Evolutionary conservation across 1,140 invertebrate species (phyloP), one percentile per base, ranked within the genome.

Genomic region (Ceratosolen solmsi): DNA sequence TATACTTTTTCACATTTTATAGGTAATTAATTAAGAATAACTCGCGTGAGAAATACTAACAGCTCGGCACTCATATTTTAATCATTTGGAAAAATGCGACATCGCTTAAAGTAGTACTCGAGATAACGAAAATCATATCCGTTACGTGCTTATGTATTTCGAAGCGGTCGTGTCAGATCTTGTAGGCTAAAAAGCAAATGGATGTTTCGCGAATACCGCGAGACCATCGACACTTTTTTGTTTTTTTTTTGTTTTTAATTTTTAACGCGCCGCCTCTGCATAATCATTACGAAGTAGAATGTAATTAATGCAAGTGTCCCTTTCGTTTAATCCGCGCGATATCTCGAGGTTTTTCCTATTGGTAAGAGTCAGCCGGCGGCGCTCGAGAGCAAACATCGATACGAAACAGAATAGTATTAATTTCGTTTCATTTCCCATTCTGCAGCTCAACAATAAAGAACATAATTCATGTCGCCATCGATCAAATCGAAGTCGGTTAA

Each of bases 391-490:
- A 77, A 77, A 77, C 74, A 65, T 70, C 36, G 2, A 38, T 41
- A 22, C 9, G 20, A 65, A 74, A 56, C n/a, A 25, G 73, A 75
- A 38, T 36, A n/a, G 54, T 58, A 75, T 75, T 75, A 60, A 60
- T 58, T 17, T 17, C 51, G 20, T 11, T 54, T 60, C 27, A 33
- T 27, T 63, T 60, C 15, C 27, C 33, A 73, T 54, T 36, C 27
- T 38, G 8, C 1, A n/a, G 46, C n/a, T 30, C 22, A 4, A 38
- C 27, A 22, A 73, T 73, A 30, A 20, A 46, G 70, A n/a, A 30
- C 20, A 51, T n/a, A 81, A 71, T 58, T 30, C 79, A 65, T 11
- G 1, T 20, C 65, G 30, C 13, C 51, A 72, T 80, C 68, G 54
- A 80, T 80, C 78, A 46, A 51, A 41, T 60, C 33, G 33, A 5